A percentile compares a stretch with the other conserved stretches of the same genome.
phyloP scores from a whole-genome alignment of 2,888 invertebrate genomes.

The Leptopterna dolabrata region DNA sequence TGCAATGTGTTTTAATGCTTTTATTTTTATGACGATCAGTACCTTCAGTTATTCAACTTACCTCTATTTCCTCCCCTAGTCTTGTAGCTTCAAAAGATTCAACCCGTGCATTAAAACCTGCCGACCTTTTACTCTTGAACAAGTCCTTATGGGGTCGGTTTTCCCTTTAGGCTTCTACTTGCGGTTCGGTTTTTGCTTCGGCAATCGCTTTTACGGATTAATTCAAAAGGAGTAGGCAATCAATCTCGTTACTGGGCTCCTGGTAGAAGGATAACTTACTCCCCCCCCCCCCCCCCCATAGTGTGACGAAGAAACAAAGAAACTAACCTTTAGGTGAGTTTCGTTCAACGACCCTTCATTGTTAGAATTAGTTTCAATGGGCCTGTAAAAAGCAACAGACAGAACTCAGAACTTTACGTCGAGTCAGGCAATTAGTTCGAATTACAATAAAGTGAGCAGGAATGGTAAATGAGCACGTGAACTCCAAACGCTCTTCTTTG shows the following conservation, averaged over 20 bases:
- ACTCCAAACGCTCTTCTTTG: too few species aligned
- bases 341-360: not conserved
- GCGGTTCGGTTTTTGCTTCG: not conserved
- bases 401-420: not conserved
- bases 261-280: slow-evolving; percentile 10
- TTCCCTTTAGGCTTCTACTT: not conserved
- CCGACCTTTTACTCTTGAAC: not conserved
- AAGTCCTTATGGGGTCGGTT: not conserved
- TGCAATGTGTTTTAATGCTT: too few species aligned
- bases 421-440: too few species aligned
- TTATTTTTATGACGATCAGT: too few species aligned
- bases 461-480: too few species aligned
- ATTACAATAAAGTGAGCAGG: too few species aligned
- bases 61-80: too few species aligned
- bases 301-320: not conserved
- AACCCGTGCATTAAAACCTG: not conserved
- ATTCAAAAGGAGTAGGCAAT: slow-evolving; percentile 21
- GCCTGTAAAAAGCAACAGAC: not conserved
- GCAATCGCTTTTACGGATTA: slow-evolving; percentile 6
- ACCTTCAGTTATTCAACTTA: too few species aligned
- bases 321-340: not conserved
- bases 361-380: not conserved
- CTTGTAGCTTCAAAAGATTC: not conserved
- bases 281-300: not conserved
- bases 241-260: slow-evolving; percentile 11